Evolutionary conservation across 2,888 invertebrate species (phyloP).

Genomic region (Himalopsyche anomala): DNA sequence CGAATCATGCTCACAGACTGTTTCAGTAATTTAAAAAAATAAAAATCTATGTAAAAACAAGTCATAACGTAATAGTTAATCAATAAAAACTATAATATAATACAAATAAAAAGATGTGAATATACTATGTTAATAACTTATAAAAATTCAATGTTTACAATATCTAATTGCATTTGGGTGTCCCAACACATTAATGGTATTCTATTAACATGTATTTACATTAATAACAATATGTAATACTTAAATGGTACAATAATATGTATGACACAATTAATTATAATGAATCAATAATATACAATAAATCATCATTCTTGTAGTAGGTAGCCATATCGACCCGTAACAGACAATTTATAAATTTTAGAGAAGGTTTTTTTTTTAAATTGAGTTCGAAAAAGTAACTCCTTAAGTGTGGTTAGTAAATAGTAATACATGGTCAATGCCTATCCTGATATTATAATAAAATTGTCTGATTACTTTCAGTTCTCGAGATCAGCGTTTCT

Average conservation of each 20-base stretch:
- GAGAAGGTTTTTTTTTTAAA: too few relatives aligned
- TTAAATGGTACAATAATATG: slow-evolving; percentile 9
- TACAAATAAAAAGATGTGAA: slow-evolving; percentile 50
- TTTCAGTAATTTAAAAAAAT: slow-evolving; percentile 34
- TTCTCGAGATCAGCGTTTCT: too few relatives aligned
- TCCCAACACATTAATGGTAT: slow-evolving; percentile 21
- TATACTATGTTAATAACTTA: slow-evolving; percentile 14
- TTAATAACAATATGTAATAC: slow-evolving; percentile 7
- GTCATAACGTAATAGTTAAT: slow-evolving; percentile 37
- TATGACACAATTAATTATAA: slow-evolving; percentile 23
- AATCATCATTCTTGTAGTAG: background rate
- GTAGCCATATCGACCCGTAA: too few relatives aligned
- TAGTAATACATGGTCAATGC: too few relatives aligned
- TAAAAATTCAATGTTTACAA: slow-evolving; percentile 18
- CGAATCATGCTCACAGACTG: slow-evolving; percentile 61
- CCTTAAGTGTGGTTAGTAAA: too few relatives aligned
- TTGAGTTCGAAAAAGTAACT: too few relatives aligned
- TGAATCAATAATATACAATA: background rate
- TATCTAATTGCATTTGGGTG: slow-evolving; percentile 8
- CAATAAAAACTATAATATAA: slow-evolving; percentile 34
- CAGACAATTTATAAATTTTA: too few relatives aligned
- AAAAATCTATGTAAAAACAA: slow-evolving; percentile 32
- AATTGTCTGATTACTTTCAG: too few relatives aligned
- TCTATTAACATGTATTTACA: slow-evolving; percentile 39
- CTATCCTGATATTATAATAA: too few relatives aligned